Evolutionary conservation across 2,888 invertebrate genomes (phyloP), one percentile per base, ranked within the genome.

Genomic region (Epirrita christyi): DNA sequence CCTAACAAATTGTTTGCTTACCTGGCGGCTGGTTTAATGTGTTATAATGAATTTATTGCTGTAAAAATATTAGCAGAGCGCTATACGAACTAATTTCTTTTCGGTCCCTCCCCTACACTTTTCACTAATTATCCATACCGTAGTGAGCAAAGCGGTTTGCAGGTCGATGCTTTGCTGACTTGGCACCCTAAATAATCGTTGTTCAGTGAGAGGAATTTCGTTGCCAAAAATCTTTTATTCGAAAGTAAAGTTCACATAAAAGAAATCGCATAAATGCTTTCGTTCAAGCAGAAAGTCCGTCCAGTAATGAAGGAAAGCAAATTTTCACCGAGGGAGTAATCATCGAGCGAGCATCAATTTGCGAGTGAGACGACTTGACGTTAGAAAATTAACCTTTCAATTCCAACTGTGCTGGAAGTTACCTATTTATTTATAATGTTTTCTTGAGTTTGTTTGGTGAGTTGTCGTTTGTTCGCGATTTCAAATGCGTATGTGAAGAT

Each of bases 101-200:
- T 60, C 61, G 55, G 59, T 66, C 67, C 72, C 55, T 59, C 68
- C 66, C 68, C 68, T 73, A 67, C 63, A 73, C 72, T 75, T 74
- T 76, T 74, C 76, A 77, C 78, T 76, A 80, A 80, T 80, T 80
- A 80, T 76, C 72, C 68, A 76, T 78, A 78, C 70, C 66, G 68
- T 68, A 73, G 67, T 77, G 78, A 79, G 75, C 80, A 80, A 79
- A 80, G 80, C 75, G 75, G 71, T 77, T 78, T 75, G 74, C 78
- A 73, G 76, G 74, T 76, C 78, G 75, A 58, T 71, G 73, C 68
- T 69, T 73, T 67, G 64, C 71, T 69, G 66, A 66, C 68, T 70
- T 70, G 67, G 65, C 64, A 68, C 69, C 71, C 70, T 70, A 70
- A 66, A 71, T 64, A 68, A 70, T 66, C 67, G 65, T 68, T 66